phyloP scores from a whole-genome alignment of 2,797 vertebrate genomes.

The Myotis daubentonii region DNA sequence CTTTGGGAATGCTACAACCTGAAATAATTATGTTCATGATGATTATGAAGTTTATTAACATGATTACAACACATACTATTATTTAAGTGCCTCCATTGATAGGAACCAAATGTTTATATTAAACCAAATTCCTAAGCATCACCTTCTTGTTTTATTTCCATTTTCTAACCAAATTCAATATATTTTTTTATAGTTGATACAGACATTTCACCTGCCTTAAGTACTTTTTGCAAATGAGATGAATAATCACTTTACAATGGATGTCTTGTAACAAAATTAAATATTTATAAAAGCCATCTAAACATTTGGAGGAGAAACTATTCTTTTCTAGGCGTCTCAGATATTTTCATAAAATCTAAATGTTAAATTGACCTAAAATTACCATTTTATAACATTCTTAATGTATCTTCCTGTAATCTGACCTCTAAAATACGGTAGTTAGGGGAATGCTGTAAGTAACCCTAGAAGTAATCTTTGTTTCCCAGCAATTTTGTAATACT shows the following conservation, averaged over 20 bases:
- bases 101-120: neutral
- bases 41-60: conserved; percentile 38
- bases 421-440: neutral
- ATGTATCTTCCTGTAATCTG: neutral
- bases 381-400: neutral
- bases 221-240: conserved; percentile 34
- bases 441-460: neutral
- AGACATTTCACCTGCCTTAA: neutral
- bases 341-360: conserved; percentile 6
- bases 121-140: neutral
- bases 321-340: neutral
- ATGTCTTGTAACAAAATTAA: neutral
- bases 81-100: neutral
- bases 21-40: conserved; percentile 8
- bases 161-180: conserved; percentile 33
- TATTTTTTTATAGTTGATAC: conserved; percentile 34
- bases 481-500: neutral
- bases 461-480: neutral
- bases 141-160: conserved; percentile 21
- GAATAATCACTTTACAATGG: neutral
- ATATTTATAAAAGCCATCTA: neutral
- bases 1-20: neutral
- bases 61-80: neutral
- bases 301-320: neutral
- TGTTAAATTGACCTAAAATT: neutral